A percentile compares a stretch with the other conserved stretches of the same genome.
These are phyloP conservation scores for Oreocharis arfaki DNA, from an alignment of 2,113 vertebrate species.

Conservation along the genomic window DNA sequence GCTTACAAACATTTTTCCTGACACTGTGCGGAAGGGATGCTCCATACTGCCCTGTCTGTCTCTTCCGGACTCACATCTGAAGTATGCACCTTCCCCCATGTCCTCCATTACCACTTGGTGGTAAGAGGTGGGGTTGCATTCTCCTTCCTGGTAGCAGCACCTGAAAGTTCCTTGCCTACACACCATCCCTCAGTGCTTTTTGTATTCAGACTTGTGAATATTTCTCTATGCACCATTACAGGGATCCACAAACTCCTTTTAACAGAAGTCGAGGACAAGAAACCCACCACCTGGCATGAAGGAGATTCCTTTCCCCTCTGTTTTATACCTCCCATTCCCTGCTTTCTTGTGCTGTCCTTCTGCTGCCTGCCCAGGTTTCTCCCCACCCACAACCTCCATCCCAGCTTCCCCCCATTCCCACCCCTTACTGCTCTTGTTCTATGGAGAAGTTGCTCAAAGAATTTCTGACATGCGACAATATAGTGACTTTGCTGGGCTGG, in stretches of 20 bases:
- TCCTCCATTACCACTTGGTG: fast-evolving
- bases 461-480: background rate
- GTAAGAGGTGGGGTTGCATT: background rate
- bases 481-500: background rate
- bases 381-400: background rate
- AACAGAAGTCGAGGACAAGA: background rate
- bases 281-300: background rate
- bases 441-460: background rate
- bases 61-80: background rate
- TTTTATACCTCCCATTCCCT: background rate
- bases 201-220: background rate
- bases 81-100: background rate
- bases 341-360: background rate
- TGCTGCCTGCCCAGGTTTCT: background rate
- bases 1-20: background rate
- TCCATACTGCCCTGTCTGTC: background rate
- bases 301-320: background rate
- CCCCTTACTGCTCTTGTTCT: background rate
- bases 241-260: background rate
- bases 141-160: background rate
- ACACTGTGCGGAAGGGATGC: fast-evolving
- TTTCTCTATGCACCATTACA: background rate
- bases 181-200: background rate
- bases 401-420: fast-evolving
- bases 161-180: background rate